A percentile compares a stretch with the other conserved stretches of the same genome.
These are phyloP conservation scores for Rhagonycha lutea DNA, from an alignment of 2,888 invertebrate genomes.

Conservation along the genomic window DNA sequence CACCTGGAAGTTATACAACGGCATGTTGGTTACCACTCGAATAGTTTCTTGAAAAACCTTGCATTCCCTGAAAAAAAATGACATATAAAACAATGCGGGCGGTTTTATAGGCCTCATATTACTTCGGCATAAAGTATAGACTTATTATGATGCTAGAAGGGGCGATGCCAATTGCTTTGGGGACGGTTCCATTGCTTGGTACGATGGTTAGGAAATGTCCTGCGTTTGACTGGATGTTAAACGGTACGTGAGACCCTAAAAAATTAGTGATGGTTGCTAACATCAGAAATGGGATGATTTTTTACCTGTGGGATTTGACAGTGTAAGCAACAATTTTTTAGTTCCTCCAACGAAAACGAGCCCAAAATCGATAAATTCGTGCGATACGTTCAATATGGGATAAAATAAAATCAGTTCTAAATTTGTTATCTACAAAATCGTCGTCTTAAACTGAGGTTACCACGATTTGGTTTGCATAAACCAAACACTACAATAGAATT, in stretches of 20 bases:
- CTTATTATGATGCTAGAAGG: constrained; percentile 8
- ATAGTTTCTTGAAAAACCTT: constrained; percentile 23
- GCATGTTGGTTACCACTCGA: constrained; percentile 27
- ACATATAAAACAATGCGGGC: not conserved
- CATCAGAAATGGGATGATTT: not conserved
- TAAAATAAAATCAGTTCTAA: constrained; percentile 38
- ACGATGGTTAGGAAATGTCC: not conserved
- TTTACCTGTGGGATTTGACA: constrained; percentile 38
- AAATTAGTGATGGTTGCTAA: not conserved
- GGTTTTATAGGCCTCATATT: not conserved
- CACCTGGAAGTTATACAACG: constrained; percentile 21
- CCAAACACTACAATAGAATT: not conserved
- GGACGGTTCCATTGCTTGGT: constrained; percentile 17
- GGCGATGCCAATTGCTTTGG: constrained; percentile 11
- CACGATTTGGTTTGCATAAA: too few species aligned
- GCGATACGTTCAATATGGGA: constrained; percentile 37
- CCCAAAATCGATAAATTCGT: constrained; percentile 39
- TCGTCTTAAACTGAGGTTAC: not conserved
- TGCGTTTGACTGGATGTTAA: not conserved
- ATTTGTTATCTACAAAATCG: constrained; percentile 34
- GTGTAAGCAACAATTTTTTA: constrained; percentile 33
- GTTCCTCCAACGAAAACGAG: constrained; percentile 36
- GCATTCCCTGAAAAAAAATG: constrained; percentile 17
- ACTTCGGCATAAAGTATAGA: constrained; percentile 32
- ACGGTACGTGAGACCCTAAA: constrained; percentile 14